Base-by-base conservation (phyloP, 2,888 invertebrate species). In the Platycheirus rosarum region DNA sequence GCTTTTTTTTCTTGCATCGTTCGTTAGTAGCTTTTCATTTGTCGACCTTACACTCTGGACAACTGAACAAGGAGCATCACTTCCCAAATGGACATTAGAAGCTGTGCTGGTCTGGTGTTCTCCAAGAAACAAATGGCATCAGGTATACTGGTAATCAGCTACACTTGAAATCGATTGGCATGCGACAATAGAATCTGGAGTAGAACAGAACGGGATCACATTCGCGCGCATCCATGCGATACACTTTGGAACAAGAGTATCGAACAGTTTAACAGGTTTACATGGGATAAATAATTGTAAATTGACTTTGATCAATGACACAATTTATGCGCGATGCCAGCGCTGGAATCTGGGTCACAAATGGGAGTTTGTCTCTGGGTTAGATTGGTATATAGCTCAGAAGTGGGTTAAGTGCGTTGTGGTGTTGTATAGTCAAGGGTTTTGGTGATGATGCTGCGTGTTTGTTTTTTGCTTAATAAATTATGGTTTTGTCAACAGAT, bases 171-270 rank as follows among this genome's bases (percentile, higher is more conserved):
- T 53, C 78, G 68, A 68, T 68, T 53, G 78, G 75, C 79, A 75
- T 75, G 78, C 69, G 76, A 70, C 80, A 75, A 76, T 62, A 62
- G 80, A 80, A 80, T 80, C 80, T 80, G 37, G 80, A 80, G 76
- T 80, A 76, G 76, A 80, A 76, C 76, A 76, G 23, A 80, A 80
- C 80, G 80, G 80, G 65, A 80, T 48, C 48, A 14, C 5, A 57
- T 40, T 40, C 40, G 26, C 40, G n/a, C 18, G 23, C 5, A 57
- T 40, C 57, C 40, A 40, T 57, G n/a, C 18, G 6, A 40, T 75
- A 55, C 76, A 77, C 55, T 79, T 63, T 35, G 18, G 48, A 69
- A 37, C 69, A 37, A 75, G 35, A 11, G 49, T 51, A 57, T 62
- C 49, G n/a, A 74, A 65, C 44, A 13, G 73, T 48, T 78, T 73